Percentiles rank a stretch among this genome's conserved stretches.
These are phyloP conservation scores for Cydia strobilella DNA, from an alignment of 1,140 invertebrate species.

Conservation along the genomic window DNA sequence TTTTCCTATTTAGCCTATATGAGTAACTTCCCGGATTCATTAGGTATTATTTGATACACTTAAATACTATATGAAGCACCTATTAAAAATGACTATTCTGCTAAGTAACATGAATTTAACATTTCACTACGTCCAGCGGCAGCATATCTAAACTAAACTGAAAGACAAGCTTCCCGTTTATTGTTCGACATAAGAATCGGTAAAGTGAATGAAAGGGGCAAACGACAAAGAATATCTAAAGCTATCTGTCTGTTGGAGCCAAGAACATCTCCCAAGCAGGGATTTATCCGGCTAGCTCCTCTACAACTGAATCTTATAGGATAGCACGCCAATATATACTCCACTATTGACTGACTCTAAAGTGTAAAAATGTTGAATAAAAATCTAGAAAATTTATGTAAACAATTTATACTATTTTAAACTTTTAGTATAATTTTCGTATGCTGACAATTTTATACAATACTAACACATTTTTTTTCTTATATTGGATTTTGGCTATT, in stretches of 20 bases:
- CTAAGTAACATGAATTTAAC: not conserved
- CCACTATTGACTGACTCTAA: no score
- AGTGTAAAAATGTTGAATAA: no score
- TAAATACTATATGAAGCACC: no score
- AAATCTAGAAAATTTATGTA: no score
- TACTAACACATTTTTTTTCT: no score
- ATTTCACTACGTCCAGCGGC: not conserved
- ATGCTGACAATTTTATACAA: no score
- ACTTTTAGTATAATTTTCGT: no score
- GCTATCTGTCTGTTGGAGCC: slow-evolving; percentile 44
- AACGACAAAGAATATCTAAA: slow-evolving; percentile 14
- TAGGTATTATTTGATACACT: not conserved
- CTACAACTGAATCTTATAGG: slow-evolving; percentile 44
- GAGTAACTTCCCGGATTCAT: not conserved
- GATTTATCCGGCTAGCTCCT: slow-evolving; percentile 54
- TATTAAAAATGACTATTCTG: no score
- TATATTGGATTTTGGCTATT: no score
- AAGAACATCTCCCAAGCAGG: slow-evolving; percentile 48
- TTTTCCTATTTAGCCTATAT: not conserved
- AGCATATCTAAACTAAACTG: not conserved
- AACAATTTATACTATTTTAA: no score
- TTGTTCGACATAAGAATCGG: slow-evolving; percentile 13
- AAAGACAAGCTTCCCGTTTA: not conserved
- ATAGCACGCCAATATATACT: not conserved
- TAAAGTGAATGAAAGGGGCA: slow-evolving; percentile 26